Conservation (phyloP, 2,113 vertebrate genomes). For the Madoqua kirkii region DNA sequence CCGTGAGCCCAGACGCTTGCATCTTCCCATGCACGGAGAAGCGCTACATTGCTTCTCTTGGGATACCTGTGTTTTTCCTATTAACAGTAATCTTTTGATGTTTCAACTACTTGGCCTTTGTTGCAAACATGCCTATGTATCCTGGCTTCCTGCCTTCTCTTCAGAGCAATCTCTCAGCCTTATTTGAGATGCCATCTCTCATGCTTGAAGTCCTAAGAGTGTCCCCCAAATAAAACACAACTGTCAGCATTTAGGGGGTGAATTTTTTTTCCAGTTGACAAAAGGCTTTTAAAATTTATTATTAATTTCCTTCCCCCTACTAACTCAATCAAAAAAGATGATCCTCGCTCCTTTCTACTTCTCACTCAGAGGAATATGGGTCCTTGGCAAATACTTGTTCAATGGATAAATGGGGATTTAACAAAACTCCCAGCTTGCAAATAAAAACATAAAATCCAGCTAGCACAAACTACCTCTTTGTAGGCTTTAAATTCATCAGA, state of each 20-base stretch:
- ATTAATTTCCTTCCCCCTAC: not conserved
- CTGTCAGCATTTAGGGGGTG: not conserved
- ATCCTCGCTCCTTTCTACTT: fast-evolving
- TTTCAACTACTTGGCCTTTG: not conserved
- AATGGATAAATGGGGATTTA: not conserved
- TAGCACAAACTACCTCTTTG: not conserved
- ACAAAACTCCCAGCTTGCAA: not conserved
- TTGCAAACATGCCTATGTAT: not conserved
- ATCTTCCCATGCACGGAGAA: not conserved
- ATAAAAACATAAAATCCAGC: not conserved
- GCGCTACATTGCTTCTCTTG: not conserved
- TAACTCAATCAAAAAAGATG: not conserved
- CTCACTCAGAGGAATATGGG: not conserved
- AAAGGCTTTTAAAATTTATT: not conserved
- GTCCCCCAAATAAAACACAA: not conserved
- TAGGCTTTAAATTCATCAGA: not conserved
- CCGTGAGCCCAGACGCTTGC: not conserved
- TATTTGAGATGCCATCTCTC: not conserved
- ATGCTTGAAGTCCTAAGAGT: not conserved
- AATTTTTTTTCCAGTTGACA: not conserved
- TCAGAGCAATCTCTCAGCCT: not conserved
- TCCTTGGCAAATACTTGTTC: not conserved
- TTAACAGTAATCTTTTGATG: not conserved
- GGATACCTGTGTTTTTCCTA: not conserved
- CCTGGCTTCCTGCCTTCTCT: not conserved